Percentiles rank a stretch among this genome's conserved stretches.
These are phyloP conservation scores for Metridium senile DNA, from an alignment of 92 coral and sea anemone genomes.

Conservation along the genomic window DNA sequence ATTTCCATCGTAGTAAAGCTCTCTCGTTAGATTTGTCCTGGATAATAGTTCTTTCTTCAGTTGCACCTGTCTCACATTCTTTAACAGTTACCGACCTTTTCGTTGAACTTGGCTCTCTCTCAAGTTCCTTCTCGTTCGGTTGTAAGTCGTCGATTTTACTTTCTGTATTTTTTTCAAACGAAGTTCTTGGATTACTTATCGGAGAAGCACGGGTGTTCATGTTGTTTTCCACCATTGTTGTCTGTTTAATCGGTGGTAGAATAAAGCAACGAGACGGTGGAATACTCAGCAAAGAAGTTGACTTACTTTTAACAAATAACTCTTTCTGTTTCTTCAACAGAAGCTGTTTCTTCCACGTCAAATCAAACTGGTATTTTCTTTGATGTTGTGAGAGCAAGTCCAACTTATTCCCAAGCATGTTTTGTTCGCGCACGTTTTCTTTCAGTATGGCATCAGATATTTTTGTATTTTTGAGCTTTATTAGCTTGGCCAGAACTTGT, in stretches of 20 bases:
- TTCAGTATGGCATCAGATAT: conserved; percentile 49
- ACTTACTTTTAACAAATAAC: conserved; percentile 16
- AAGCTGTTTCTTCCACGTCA: conserved; percentile 47
- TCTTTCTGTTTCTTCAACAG: conserved; percentile 11
- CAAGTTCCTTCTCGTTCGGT: too few relatives aligned
- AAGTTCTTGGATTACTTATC: not conserved
- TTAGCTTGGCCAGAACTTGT: conserved; percentile 1
- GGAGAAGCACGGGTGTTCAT: not conserved
- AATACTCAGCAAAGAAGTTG: not conserved
- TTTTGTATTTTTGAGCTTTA: conserved; percentile 56
- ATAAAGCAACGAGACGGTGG: not conserved
- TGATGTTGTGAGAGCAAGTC: conserved; percentile 39
- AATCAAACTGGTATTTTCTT: conserved; percentile 38
- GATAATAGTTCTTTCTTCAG: not conserved
- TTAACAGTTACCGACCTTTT: not conserved
- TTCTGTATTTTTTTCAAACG: not conserved
- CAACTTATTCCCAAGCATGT: conserved; percentile 44
- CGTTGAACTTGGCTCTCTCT: not conserved
- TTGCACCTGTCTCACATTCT: not conserved
- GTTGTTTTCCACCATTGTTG: not conserved
- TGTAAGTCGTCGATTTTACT: not conserved
- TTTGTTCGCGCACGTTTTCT: conserved; percentile 59
- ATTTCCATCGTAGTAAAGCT: conserved; percentile 29
- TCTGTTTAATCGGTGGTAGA: conserved; percentile 24
- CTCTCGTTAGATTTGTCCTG: conserved; percentile 12